phyloP scores from a whole-genome alignment of 2,888 invertebrate species.

The Stenoptilia bipunctidactyla region DNA sequence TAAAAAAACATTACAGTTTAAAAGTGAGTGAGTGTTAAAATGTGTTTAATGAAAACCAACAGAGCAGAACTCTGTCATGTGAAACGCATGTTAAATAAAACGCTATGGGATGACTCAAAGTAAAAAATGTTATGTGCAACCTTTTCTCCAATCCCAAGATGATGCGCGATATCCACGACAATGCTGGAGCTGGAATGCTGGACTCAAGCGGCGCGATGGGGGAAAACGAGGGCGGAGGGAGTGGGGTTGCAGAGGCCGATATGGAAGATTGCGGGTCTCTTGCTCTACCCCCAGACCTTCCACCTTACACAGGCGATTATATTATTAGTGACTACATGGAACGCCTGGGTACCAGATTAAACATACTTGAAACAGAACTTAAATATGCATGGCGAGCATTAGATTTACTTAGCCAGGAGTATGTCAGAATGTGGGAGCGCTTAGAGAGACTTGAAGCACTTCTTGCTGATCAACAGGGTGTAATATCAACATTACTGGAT shows the following conservation, averaged over 20 bases:
- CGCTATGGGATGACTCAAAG: slow-evolving; percentile 70
- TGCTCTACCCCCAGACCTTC: slow-evolving; percentile 61
- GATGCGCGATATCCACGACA: slow-evolving; percentile 70
- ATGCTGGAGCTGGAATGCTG: slow-evolving; percentile 52
- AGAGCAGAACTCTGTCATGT: slow-evolving; percentile 40
- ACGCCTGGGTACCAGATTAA: slow-evolving; percentile 86
- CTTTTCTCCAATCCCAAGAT: slow-evolving; percentile 58
- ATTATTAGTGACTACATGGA: slow-evolving; percentile 94
- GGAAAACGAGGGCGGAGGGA: slow-evolving; percentile 68
- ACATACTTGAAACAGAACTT: slow-evolving; percentile 89
- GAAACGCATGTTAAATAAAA: slow-evolving; percentile 53
- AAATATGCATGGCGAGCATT: slow-evolving; percentile 94
- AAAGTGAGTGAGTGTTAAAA: slow-evolving; percentile 39
- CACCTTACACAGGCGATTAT: slow-evolving; percentile 75
- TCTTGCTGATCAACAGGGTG: slow-evolving; percentile 90
- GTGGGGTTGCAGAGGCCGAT: slow-evolving; percentile 66
- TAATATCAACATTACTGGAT: slow-evolving; percentile 88
- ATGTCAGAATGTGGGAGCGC: slow-evolving; percentile 94
- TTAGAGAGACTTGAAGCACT: slow-evolving; percentile 89
- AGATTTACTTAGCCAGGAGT: slow-evolving; percentile 91
- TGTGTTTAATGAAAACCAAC: slow-evolving; percentile 39
- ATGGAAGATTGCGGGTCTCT: slow-evolving; percentile 69
- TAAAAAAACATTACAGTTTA: slow-evolving; percentile 38
- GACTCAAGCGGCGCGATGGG: slow-evolving; percentile 64
- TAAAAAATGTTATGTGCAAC: slow-evolving; percentile 61